Evolutionary conservation across 1,140 invertebrate species (phyloP), one percentile per base, ranked within the genome.

Genomic region (Laupala kohalensis): DNA sequence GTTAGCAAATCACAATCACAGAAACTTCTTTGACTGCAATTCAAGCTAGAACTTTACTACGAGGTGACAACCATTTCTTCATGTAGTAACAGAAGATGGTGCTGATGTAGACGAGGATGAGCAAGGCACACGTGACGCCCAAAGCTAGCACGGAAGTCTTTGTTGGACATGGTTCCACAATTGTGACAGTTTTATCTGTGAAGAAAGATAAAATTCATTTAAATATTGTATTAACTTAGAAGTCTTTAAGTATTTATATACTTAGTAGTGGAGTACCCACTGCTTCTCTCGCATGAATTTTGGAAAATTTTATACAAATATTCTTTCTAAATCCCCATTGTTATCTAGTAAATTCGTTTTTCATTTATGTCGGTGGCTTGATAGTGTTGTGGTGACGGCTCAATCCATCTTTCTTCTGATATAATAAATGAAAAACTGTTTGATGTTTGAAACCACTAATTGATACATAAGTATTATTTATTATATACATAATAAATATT

Each of bases 51-150:
- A 90, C 88, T 80, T 94, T 94, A 72, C n/a, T n/a, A n/a, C 88
- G 85, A 24, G 92, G 92, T 75, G 88, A 85, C 79, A 93, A 84
- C 92, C 92, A 95, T 79, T 93, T 93, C 79, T 91, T 92, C 89
- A 93, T 93, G 83, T 92, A 93, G 81, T 94, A 94, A 80, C 90
- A 93, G 84, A 93, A 93, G 74, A 94, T 85, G 26, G 92, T 95
- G 70, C 89, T 91, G 76, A 94, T 88, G 82, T 97, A 96, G 23
- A 96, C 86, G n/a, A 96, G 85, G 62, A 95, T 87, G 72, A 97
- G 84, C 53, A 96, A 85, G 62, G 92, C 93, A 79, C 93, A 95
- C 64, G 93, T 94, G 1, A 96, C 92, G 69, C 92, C 92, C 64
- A 97, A 81, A 3, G 93, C 90, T 65, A 96, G 80, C 3, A 97